Evolutionary conservation across 2,797 vertebrate genomes (phyloP), one percentile per base, ranked within the genome.

Genomic region (Myoxocephalus aenaeus): DNA sequence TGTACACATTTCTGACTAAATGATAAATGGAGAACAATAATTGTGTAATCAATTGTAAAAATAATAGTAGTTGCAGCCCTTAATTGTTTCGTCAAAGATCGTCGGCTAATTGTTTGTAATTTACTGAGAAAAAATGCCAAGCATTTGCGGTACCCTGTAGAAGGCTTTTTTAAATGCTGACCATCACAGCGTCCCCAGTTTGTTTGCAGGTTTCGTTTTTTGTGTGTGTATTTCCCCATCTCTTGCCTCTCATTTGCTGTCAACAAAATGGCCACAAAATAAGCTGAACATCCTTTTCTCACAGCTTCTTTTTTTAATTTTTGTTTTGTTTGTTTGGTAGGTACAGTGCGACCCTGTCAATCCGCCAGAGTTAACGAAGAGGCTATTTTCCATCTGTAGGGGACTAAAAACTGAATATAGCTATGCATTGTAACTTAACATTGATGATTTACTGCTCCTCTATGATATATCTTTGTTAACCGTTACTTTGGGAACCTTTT

Each of bases 391-490:
- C 11, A 53, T 53, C 51, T 25, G 51, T 53, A 25, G 51, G 25
- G 51, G 51, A 53, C 3, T 44, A 20, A 42, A 40, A 42, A 25
- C 51, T 13, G n/a, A 53, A 53, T 25, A 53, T 53, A 25, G 22
- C 25, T 22, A 53, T 53, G 51, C 51, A 53, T 22, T n/a, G 1
- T 14, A 20, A 20, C 5, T 46, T 38, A 44, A 20, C 15, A 50
- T 53, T 25, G 27, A 14, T 11, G 13, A 59, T 27, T 27, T 10
- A 44, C 56, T 1, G 56, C 44, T 36, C 20, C 22, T 38, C 10
- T 46, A 18, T 68, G 48, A 29, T 73, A 48, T 71, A 27, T 48
- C 40, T 50, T 40, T 75, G 5, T 50, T 25, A 20, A 72, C 63
- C 15, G 0, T 46, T 13, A 18, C 32, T 77, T 42, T 70, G 42